Evolutionary conservation across 2,797 vertebrate genomes (phyloP).

Genomic region (Valencia hispanica): DNA sequence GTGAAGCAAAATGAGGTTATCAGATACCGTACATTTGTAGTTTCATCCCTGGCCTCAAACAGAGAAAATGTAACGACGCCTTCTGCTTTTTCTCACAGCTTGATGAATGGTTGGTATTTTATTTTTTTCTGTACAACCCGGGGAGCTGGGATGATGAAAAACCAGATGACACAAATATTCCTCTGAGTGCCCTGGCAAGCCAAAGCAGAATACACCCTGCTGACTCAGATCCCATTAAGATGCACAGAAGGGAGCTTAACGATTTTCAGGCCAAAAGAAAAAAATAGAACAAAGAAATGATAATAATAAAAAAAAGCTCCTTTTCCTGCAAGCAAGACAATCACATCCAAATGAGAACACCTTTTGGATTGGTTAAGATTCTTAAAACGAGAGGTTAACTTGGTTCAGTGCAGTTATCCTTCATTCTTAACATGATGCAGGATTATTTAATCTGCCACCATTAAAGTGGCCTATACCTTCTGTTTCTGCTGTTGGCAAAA

Average conservation of each 20-base stretch:
- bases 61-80: slow-evolving; percentile 23
- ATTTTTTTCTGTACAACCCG: slow-evolving; percentile 9
- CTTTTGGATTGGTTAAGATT: slow-evolving; percentile 14
- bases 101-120: slow-evolving; percentile 23
- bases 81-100: slow-evolving; percentile 6
- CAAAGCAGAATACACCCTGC: slow-evolving; percentile 53
- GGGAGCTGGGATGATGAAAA: slow-evolving; percentile 26
- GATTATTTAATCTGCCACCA: slow-evolving; percentile 8
- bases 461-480: not conserved
- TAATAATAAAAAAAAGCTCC: not conserved
- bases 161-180: slow-evolving; percentile 51
- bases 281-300: slow-evolving; percentile 52
- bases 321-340: slow-evolving; percentile 38
- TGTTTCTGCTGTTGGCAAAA: slow-evolving; percentile 1
- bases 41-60: slow-evolving; percentile 18
- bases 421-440: slow-evolving; percentile 2
- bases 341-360: slow-evolving; percentile 12
- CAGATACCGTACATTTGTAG: slow-evolving; percentile 10
- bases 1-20: slow-evolving; percentile 31
- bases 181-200: slow-evolving; percentile 30
- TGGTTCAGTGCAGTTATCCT: not conserved
- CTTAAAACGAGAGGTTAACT: slow-evolving; percentile 12
- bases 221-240: slow-evolving; percentile 67
- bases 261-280: slow-evolving; percentile 45
- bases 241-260: slow-evolving; percentile 50